These are phyloP conservation scores for Mormyrops attenuatus DNA, from an alignment of 2,797 vertebrate species.

Conservation along the genomic window DNA sequence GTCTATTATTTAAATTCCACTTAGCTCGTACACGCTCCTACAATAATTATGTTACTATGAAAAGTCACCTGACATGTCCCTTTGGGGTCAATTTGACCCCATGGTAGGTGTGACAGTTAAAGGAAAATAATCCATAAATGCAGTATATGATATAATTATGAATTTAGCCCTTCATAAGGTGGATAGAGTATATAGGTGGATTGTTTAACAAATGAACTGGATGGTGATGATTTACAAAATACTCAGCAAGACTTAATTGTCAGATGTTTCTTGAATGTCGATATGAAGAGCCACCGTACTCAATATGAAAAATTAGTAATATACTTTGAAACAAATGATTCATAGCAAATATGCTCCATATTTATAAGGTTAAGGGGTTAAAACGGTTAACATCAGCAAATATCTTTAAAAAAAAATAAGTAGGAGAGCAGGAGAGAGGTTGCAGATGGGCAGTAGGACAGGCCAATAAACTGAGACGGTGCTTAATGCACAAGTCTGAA, in stretches of 20 bases:
- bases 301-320: neutral
- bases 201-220: neutral
- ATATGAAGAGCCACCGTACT: neutral
- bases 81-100: neutral
- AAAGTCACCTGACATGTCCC: neutral
- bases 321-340: neutral
- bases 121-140: neutral
- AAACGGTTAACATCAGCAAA: neutral
- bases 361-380: neutral
- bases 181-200: neutral
- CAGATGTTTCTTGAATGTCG: neutral
- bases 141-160: neutral
- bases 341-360: neutral
- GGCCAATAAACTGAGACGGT: neutral
- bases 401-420: neutral
- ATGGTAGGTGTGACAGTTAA: neutral
- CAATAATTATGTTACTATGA: neutral
- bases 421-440: neutral
- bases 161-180: neutral
- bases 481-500: constrained; percentile 19
- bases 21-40: neutral
- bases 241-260: neutral
- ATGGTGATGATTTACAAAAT: neutral
- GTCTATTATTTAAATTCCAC: neutral
- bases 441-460: neutral